A percentile compares a stretch with the other conserved stretches of the same genome.
phyloP scores from a whole-genome alignment of 1,140 invertebrate species.

The Nomia melanderi region DNA sequence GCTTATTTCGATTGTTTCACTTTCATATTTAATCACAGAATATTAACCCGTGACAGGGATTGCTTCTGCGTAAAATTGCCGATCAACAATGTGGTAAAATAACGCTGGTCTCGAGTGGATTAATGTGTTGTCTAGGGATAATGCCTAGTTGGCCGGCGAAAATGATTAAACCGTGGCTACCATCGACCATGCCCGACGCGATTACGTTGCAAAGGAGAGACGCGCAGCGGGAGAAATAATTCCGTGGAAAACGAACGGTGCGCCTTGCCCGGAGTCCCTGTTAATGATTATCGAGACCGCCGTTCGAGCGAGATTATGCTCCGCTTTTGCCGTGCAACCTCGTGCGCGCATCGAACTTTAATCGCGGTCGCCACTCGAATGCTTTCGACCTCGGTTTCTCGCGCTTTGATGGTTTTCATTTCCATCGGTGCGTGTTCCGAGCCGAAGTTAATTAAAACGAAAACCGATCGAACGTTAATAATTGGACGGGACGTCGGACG shows the following conservation, averaged over 20 bases:
- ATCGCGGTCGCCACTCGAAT: constrained; percentile 1
- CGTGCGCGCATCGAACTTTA: not conserved
- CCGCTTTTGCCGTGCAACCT: not conserved
- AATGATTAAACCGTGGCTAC: constrained; percentile 60
- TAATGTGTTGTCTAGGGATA: constrained; percentile 49
- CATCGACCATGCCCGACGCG: constrained; percentile 14
- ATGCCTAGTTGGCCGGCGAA: constrained; percentile 47
- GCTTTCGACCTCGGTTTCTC: constrained; percentile 11
- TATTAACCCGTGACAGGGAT: too few species aligned
- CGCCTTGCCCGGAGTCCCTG: not conserved
- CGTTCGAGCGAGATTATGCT: not conserved
- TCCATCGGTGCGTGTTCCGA: not conserved
- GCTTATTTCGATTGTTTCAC: too few species aligned
- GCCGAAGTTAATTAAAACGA: constrained; percentile 8
- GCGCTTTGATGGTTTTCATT: constrained; percentile 5
- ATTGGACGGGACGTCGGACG: not conserved
- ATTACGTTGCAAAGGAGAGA: constrained; percentile 41
- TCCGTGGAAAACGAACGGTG: constrained; percentile 42
- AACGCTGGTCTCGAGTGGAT: constrained; percentile 45
- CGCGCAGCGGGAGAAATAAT: constrained; percentile 48
- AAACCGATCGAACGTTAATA: constrained; percentile 1
- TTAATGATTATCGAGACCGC: constrained; percentile 42
- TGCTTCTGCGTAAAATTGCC: too few species aligned
- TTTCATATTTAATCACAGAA: too few species aligned
- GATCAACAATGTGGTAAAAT: too few species aligned